These are phyloP conservation scores for Tenthredo distinguenda DNA, from an alignment of 2,888 invertebrate species.

Conservation along the genomic window DNA sequence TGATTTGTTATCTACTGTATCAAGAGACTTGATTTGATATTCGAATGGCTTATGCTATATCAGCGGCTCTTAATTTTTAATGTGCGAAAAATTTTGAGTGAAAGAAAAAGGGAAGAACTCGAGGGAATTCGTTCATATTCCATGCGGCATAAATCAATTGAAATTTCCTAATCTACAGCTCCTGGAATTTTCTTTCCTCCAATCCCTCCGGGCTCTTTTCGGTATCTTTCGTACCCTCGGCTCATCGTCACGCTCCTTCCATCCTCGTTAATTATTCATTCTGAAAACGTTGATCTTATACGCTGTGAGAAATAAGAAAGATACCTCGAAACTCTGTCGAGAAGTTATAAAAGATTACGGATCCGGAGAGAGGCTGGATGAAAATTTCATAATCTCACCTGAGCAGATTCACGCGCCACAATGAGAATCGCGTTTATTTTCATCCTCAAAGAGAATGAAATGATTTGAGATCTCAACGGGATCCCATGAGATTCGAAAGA, in stretches of 20 bases:
- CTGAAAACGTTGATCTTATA: background rate
- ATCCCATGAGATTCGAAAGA: background rate
- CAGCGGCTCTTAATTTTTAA: background rate
- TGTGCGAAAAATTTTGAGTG: background rate
- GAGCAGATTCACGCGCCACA: background rate
- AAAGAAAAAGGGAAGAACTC: background rate
- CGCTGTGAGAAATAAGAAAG: background rate
- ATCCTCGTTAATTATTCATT: constrained; percentile 36
- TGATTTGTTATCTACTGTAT: background rate
- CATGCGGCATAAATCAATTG: constrained; percentile 14
- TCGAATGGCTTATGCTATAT: background rate
- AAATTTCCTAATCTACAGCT: constrained; percentile 20
- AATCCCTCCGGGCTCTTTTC: background rate
- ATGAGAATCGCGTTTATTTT: background rate
- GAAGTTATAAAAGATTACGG: background rate
- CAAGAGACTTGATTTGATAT: background rate
- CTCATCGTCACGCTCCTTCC: constrained; percentile 14
- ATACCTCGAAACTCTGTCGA: background rate
- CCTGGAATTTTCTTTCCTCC: background rate
- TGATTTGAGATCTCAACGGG: background rate
- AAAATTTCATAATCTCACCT: constrained; percentile 18
- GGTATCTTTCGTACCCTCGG: background rate
- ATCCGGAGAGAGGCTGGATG: background rate
- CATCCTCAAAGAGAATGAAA: background rate
- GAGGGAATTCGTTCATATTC: constrained; percentile 11